These are phyloP conservation scores for Callyntrura sp. DNA, from an alignment of 2,888 invertebrate species.

Conservation along the genomic window DNA sequence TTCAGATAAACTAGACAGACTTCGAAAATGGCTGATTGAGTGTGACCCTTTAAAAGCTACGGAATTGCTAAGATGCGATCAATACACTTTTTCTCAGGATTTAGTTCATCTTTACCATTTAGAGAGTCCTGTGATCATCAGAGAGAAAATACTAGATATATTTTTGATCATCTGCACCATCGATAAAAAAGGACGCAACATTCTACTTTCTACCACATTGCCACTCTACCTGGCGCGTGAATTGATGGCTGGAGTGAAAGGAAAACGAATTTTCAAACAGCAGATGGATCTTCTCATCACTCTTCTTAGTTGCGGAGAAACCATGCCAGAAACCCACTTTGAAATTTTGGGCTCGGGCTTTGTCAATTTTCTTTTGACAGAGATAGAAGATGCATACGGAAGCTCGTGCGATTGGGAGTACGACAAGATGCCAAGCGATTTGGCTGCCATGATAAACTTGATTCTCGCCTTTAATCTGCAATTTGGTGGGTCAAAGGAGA, in stretches of 20 bases:
- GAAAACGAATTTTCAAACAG: conserved; percentile 30
- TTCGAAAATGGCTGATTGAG: conserved; percentile 55
- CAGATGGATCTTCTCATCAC: conserved; percentile 54
- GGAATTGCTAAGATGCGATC: conserved; percentile 28
- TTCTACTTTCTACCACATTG: conserved; percentile 55
- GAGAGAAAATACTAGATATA: conserved; percentile 70
- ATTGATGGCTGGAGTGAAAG: conserved; percentile 49
- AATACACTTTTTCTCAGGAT: conserved; percentile 58
- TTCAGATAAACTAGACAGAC: conserved; percentile 42
- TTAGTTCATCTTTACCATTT: conserved; percentile 67
- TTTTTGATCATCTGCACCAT: conserved; percentile 70
- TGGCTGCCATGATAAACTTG: conserved; percentile 53
- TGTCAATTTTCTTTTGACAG: conserved; percentile 60
- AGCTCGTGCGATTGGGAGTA: conserved; percentile 33
- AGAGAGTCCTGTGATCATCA: conserved; percentile 50
- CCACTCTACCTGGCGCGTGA: conserved; percentile 69
- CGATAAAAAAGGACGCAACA: conserved; percentile 37
- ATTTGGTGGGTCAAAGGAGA: conserved; percentile 58
- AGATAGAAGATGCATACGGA: conserved; percentile 53
- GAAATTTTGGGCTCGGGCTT: conserved; percentile 71
- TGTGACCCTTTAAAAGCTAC: conserved; percentile 55
- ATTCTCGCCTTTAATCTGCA: conserved; percentile 76
- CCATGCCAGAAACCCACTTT: conserved; percentile 70
- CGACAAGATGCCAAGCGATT: not conserved
- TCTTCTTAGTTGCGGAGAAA: conserved; percentile 65